Percentiles rank a stretch among this genome's conserved stretches.
These are phyloP conservation scores for Chaenodraco wilsoni DNA, from an alignment of 2,797 vertebrate genomes.

Conservation along the genomic window DNA sequence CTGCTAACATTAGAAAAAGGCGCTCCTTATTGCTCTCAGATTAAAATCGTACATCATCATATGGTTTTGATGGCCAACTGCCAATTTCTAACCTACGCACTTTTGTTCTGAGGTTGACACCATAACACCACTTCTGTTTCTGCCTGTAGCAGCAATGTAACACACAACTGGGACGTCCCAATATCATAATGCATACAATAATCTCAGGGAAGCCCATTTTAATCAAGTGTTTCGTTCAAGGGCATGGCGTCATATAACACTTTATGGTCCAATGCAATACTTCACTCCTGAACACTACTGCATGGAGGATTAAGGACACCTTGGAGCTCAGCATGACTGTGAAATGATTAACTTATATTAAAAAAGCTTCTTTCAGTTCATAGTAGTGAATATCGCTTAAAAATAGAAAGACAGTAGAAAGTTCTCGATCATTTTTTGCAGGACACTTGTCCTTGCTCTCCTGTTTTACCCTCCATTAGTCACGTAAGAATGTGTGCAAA, in stretches of 20 bases:
- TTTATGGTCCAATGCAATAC: slow-evolving; percentile 17
- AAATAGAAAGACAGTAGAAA: slow-evolving; percentile 14
- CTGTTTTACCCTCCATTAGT: slow-evolving; percentile 16
- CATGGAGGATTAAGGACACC: slow-evolving; percentile 23
- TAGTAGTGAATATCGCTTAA: slow-evolving; percentile 6
- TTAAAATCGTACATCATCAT: too few relatives aligned
- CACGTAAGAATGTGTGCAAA: slow-evolving; percentile 8
- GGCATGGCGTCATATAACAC: slow-evolving; percentile 31
- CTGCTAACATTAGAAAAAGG: too few relatives aligned
- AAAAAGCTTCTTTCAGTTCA: slow-evolving; percentile 20
- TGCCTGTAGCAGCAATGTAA: slow-evolving; percentile 18
- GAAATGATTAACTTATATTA: slow-evolving; percentile 12
- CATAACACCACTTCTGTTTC: too few relatives aligned
- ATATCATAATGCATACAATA: slow-evolving; percentile 48
- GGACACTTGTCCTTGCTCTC: slow-evolving; percentile 28
- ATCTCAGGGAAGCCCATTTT: slow-evolving; percentile 54
- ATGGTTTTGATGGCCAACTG: too few relatives aligned
- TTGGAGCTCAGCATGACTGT: slow-evolving; percentile 14
- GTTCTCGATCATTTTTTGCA: not conserved
- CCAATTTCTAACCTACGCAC: not conserved
- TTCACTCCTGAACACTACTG: slow-evolving; percentile 5
- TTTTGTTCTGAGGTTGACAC: not conserved
- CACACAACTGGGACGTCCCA: slow-evolving; percentile 27
- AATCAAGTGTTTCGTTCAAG: slow-evolving; percentile 51
- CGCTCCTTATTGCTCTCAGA: too few relatives aligned